Conservation (phyloP, 2,888 invertebrate genomes). For the Eupeodes latifasciatus region DNA sequence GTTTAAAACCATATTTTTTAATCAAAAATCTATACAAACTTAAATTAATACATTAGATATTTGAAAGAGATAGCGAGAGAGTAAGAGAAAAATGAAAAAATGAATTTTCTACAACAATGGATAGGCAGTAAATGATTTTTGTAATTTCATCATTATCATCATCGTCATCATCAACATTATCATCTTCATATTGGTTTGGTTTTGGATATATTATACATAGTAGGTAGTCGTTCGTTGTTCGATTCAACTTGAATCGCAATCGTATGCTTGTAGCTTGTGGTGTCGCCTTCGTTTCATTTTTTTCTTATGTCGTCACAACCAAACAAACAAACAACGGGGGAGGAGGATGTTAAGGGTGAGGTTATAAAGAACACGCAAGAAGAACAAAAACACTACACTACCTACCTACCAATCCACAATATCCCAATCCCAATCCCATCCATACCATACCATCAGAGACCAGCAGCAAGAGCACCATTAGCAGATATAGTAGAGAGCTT, state of each 20-base stretch:
- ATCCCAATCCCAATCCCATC: slow-evolving; percentile 8
- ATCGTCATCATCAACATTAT: slow-evolving; percentile 76
- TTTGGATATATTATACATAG: not conserved
- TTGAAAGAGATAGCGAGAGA: slow-evolving; percentile 47
- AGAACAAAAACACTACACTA: slow-evolving; percentile 6
- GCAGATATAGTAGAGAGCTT: not conserved
- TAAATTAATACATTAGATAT: slow-evolving; percentile 21
- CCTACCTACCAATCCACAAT: not conserved
- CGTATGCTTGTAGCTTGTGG: slow-evolving; percentile 39
- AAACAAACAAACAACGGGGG: slow-evolving; percentile 10
- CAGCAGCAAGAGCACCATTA: slow-evolving; percentile 3
- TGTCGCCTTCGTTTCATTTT: slow-evolving; percentile 25
- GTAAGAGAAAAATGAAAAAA: slow-evolving; percentile 77
- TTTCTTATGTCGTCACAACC: slow-evolving; percentile 13
- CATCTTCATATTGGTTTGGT: slow-evolving; percentile 44
- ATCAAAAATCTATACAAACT: not conserved
- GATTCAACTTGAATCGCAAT: slow-evolving; percentile 5
- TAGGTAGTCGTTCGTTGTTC: not conserved
- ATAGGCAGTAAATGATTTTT: slow-evolving; percentile 83
- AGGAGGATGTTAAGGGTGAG: slow-evolving; percentile 31
- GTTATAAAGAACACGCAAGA: slow-evolving; percentile 36
- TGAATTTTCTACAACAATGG: slow-evolving; percentile 82
- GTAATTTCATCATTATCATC: slow-evolving; percentile 79
- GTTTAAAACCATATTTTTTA: not conserved
- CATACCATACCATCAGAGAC: slow-evolving; percentile 2